Evolutionary conservation across 2,113 vertebrate species (phyloP).

Genomic region (Cepphus grylle): DNA sequence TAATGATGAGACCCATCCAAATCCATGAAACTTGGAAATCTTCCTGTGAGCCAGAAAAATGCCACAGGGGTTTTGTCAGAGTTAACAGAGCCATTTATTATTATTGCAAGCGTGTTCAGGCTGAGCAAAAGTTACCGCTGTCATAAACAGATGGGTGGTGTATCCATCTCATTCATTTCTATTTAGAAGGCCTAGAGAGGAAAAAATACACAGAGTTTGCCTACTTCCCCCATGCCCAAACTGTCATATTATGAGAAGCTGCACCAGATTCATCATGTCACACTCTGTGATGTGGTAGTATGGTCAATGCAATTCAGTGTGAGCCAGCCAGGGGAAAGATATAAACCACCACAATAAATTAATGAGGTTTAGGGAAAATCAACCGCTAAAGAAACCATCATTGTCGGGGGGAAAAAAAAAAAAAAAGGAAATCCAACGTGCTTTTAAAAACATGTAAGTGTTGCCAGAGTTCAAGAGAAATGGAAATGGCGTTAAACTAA

Average conservation of each 20-base stretch:
- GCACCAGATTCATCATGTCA: not conserved
- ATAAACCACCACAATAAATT: not conserved
- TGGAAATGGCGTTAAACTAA: not conserved
- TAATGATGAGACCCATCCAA: conserved; percentile 27
- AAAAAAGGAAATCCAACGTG: not conserved
- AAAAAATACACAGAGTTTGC: not conserved
- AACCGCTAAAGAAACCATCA: not conserved
- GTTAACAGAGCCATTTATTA: conserved; percentile 10
- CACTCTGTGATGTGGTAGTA: not conserved
- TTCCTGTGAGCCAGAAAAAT: conserved; percentile 16
- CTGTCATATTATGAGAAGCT: not conserved
- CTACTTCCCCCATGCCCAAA: not conserved
- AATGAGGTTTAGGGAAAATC: not conserved
- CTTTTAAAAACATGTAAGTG: not conserved
- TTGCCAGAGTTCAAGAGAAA: not conserved
- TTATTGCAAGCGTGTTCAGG: not conserved
- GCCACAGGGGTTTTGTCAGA: not conserved
- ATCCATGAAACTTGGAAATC: not conserved
- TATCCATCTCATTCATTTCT: not conserved
- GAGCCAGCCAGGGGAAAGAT: not conserved
- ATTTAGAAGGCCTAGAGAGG: not conserved
- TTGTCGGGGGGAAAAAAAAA: not conserved
- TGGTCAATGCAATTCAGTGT: not conserved
- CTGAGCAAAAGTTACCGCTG: not conserved
- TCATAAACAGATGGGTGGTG: not conserved